Conservation (phyloP, 2,113 vertebrate genomes). For the Oreotrochilus melanogaster region DNA sequence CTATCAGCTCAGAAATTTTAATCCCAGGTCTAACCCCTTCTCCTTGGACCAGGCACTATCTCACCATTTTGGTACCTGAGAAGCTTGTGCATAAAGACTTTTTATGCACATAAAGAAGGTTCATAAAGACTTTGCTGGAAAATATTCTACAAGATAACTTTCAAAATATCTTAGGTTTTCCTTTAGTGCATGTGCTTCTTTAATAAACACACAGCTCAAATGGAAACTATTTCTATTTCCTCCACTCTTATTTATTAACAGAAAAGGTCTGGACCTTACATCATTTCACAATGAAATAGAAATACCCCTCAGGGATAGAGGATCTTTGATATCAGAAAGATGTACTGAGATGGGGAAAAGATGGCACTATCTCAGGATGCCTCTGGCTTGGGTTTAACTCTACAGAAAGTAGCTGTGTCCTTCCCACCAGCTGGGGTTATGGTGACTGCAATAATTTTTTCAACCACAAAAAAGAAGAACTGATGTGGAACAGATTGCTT, state of each 20-base stretch:
- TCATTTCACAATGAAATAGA: background rate
- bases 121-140: background rate
- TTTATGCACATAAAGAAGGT: too few species aligned
- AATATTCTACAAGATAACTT: background rate
- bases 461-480: background rate
- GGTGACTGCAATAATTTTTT: background rate
- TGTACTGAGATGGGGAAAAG: background rate
- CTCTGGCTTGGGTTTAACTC: background rate
- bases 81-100: background rate
- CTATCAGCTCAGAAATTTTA: background rate
- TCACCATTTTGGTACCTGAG: background rate
- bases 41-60: background rate
- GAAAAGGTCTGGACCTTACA: background rate
- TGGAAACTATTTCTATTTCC: constrained; percentile 10
- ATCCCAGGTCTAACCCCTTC: background rate
- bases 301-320: background rate
- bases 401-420: background rate
- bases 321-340: background rate
- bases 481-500: background rate
- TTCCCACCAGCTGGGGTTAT: background rate
- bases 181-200: background rate
- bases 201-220: background rate
- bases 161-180: background rate
- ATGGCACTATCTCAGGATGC: background rate
- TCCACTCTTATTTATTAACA: background rate